phyloP scores from a whole-genome alignment of 2,113 vertebrate genomes.

The Myiozetetes cayanensis region DNA sequence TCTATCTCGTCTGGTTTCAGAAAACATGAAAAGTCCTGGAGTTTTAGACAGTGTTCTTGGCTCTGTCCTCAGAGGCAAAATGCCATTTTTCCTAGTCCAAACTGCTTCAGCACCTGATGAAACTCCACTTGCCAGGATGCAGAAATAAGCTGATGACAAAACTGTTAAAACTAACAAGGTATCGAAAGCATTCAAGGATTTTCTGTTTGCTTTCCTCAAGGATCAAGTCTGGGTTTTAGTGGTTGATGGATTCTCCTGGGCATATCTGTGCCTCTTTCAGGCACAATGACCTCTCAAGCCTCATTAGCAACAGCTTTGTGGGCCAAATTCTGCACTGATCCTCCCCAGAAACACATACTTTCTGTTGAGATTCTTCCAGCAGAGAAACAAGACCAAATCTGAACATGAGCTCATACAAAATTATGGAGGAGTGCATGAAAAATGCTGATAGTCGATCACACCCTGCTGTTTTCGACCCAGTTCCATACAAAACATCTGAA shows the following conservation, averaged over 20 bases:
- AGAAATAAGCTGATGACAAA: conserved; percentile 41
- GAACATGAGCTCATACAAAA: neutral
- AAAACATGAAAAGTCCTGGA: neutral
- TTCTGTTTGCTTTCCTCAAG: neutral
- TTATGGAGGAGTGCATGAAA: conserved; percentile 10
- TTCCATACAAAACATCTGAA: neutral
- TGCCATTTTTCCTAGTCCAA: conserved; percentile 28
- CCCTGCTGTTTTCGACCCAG: neutral
- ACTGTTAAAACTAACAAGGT: conserved; percentile 16
- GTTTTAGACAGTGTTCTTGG: conserved; percentile 11
- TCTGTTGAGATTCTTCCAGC: neutral
- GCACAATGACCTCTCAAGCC: neutral
- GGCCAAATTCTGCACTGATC: neutral
- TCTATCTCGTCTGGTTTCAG: conserved; percentile 1
- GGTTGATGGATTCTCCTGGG: neutral
- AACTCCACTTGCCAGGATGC: conserved; percentile 5
- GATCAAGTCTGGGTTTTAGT: neutral
- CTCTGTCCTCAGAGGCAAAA: neutral
- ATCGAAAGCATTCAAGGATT: conserved; percentile 8
- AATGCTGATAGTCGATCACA: neutral
- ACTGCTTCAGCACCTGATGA: conserved; percentile 36
- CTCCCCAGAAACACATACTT: neutral
- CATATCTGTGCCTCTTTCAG: neutral
- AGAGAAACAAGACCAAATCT: neutral
- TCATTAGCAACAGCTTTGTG: neutral